Percentiles rank a stretch among this genome's conserved stretches.
Conservation (phyloP, 2,113 vertebrate species). For the Sinocyclocheilus anophthalmus region DNA sequence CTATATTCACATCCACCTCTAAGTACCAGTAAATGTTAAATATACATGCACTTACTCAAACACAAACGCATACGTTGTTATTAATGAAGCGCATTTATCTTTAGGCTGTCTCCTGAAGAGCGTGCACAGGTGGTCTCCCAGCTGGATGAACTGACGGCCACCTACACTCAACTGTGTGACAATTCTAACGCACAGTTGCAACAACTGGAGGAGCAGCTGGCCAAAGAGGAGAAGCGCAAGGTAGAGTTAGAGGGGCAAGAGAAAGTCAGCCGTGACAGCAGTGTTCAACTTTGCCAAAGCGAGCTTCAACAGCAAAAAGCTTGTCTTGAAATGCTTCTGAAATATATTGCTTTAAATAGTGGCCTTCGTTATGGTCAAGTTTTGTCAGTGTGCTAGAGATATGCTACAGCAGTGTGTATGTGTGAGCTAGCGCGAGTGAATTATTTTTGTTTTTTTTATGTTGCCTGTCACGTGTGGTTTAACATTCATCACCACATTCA, state of each 20-base stretch:
- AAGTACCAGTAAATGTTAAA: not conserved
- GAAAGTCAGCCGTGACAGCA: not conserved
- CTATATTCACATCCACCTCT: not conserved
- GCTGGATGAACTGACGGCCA: conserved; percentile 80
- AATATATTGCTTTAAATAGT: conserved; percentile 43
- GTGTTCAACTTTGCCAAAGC: not conserved
- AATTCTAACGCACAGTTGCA: conserved; percentile 86
- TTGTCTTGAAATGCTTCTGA: conserved; percentile 42
- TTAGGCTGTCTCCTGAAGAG: conserved; percentile 87
- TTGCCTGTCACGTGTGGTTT: conserved; percentile 67
- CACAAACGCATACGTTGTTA: not conserved
- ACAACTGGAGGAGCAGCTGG: conserved; percentile 88
- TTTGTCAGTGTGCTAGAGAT: conserved; percentile 52
- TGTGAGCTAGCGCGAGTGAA: conserved; percentile 51
- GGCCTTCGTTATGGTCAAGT: not conserved
- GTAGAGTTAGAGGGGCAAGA: conserved; percentile 70
- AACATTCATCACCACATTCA: conserved; percentile 63
- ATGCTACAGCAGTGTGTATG: conserved; percentile 56
- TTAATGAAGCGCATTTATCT: not conserved
- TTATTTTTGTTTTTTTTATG: conserved; percentile 66
- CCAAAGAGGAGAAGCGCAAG: conserved; percentile 91
- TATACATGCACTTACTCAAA: not conserved
- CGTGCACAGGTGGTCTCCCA: conserved; percentile 83
- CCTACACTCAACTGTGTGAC: conserved; percentile 85
- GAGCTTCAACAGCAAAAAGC: conserved; percentile 32